These are phyloP conservation scores for Strix aluco DNA, from an alignment of 2,113 vertebrate species.

Conservation along the genomic window DNA sequence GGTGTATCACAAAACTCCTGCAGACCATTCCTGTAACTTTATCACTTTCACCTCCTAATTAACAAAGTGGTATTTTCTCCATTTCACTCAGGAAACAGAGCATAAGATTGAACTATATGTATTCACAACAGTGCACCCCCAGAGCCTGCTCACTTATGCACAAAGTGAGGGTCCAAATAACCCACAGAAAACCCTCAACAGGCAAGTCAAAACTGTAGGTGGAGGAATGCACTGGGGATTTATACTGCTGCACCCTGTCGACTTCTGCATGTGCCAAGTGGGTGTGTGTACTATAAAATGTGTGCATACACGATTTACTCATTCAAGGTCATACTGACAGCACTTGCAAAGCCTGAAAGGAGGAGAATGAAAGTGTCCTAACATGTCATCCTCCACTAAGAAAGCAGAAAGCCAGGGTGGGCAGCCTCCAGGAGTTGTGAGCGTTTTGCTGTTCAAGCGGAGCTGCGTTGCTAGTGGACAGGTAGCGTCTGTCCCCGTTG, in stretches of 20 bases:
- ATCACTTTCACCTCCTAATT: not conserved
- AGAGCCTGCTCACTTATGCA: not conserved
- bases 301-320: not conserved
- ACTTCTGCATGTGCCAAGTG: not conserved
- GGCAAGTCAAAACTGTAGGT: not conserved
- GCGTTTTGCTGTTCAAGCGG: fast-evolving
- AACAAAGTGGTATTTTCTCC: not conserved
- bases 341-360: not conserved
- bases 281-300: not conserved
- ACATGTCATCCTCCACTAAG: not conserved
- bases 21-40: not conserved
- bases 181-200: not conserved
- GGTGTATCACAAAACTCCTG: not conserved
- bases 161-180: not conserved
- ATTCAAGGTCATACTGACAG: not conserved
- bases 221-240: not conserved
- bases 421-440: not conserved
- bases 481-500: not conserved
- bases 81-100: not conserved
- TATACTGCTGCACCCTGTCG: fast-evolving
- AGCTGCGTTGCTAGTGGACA: fast-evolving
- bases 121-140: fast-evolving
- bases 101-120: not conserved
- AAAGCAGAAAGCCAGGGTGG: not conserved
- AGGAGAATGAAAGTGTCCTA: not conserved